These are phyloP conservation scores for Hypena proboscidalis DNA, from an alignment of 2,888 invertebrate species.

Conservation along the genomic window DNA sequence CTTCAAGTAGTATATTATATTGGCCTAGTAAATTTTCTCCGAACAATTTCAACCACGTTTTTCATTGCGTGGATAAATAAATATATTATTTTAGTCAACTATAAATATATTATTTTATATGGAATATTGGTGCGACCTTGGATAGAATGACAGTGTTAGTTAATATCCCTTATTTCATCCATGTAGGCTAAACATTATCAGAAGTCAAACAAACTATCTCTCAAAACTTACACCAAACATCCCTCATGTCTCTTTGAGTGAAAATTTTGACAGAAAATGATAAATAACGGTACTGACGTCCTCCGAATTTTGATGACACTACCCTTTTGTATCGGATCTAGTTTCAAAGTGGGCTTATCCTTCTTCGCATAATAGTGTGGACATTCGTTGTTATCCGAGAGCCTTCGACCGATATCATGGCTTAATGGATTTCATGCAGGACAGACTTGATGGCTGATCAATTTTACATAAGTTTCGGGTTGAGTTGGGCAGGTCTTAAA, in stretches of 20 bases:
- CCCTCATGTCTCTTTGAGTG: constrained; percentile 69
- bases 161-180: too few species aligned
- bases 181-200: too few species aligned
- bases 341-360: constrained; percentile 80
- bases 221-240: constrained; percentile 37
- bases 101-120: too few species aligned
- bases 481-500: constrained; percentile 12
- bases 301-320: constrained; percentile 79
- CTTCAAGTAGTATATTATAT: too few species aligned
- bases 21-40: too few species aligned
- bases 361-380: constrained; percentile 70
- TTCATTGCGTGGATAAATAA: too few species aligned
- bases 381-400: constrained; percentile 55
- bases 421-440: constrained; percentile 53
- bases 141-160: too few species aligned
- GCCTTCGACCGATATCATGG: constrained; percentile 48
- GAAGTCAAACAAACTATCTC: constrained; percentile 4
- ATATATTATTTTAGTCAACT: too few species aligned
- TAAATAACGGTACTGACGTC: constrained; percentile 74
- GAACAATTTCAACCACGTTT: too few species aligned
- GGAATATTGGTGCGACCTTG: too few species aligned
- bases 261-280: constrained; percentile 79
- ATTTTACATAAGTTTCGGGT: constrained; percentile 47
- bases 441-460: constrained; percentile 42
- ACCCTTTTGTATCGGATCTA: constrained; percentile 78